Evolutionary conservation across 1,140 invertebrate genomes (phyloP).

Genomic region (Drepana arcuata): DNA sequence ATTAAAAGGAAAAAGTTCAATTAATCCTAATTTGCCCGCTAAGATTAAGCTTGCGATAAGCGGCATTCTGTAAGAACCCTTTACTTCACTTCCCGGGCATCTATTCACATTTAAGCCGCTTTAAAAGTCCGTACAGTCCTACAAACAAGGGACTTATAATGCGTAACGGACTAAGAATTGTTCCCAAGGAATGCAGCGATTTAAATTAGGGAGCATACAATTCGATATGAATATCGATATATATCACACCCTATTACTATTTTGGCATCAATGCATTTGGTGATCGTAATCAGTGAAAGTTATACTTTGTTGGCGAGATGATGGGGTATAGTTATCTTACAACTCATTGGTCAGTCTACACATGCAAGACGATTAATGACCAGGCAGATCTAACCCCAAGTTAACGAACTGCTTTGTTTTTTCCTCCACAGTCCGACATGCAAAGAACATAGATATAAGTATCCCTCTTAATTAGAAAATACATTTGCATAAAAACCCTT

Average conservation of each 20-base stretch:
- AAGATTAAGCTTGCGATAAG: conserved; percentile 65
- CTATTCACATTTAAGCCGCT: conserved; percentile 56
- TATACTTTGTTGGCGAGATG: no score
- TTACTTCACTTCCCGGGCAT: conserved; percentile 47
- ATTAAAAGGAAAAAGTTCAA: conserved; percentile 65
- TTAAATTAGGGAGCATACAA: conserved; percentile 18
- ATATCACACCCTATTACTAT: conserved; percentile 3
- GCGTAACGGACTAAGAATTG: conserved; percentile 55
- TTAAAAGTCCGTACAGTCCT: conserved; percentile 50
- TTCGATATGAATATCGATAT: conserved; percentile 14
- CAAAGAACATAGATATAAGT: conserved; percentile 53
- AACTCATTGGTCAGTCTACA: no score
- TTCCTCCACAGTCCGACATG: conserved; percentile 26
- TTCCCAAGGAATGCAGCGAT: conserved; percentile 24
- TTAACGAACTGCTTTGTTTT: no score
- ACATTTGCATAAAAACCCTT: conserved; percentile 58
- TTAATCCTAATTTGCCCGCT: conserved; percentile 68
- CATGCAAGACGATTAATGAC: no score
- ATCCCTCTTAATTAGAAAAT: conserved; percentile 59
- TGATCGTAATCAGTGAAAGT: conserved; percentile 15
- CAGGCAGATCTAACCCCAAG: no score
- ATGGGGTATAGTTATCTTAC: no score
- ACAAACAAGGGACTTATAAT: conserved; percentile 64
- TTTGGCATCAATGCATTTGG: no score
- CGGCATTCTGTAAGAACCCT: conserved; percentile 55